Conservation (phyloP, 2,113 vertebrate genomes). For the Megalops atlanticus region DNA sequence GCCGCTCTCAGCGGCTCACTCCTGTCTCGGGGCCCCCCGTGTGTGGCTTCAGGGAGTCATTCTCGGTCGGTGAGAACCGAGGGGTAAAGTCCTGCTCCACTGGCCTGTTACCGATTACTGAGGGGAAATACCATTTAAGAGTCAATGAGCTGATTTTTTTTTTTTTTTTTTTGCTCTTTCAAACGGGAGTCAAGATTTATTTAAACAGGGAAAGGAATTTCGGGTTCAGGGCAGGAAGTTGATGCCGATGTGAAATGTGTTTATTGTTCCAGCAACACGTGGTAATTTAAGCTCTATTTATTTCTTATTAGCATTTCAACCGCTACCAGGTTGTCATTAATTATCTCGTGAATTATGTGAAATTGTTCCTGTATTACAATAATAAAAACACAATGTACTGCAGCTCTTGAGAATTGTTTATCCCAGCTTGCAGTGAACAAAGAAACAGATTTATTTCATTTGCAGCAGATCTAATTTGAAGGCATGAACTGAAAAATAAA, state of each 20-base stretch:
- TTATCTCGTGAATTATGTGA: constrained; percentile 6
- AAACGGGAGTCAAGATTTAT: not conserved
- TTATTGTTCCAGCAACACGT: not conserved
- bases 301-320: not conserved
- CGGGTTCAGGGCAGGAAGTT: not conserved
- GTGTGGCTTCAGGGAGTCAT: constrained; percentile 55
- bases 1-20: constrained; percentile 63
- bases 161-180: not conserved
- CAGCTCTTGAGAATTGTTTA: not conserved
- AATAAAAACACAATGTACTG: not conserved
- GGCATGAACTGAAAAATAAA: not conserved
- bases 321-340: not conserved
- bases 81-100: not conserved
- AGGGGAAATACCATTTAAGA: not conserved
- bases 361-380: not conserved
- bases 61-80: not conserved
- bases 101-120: not conserved
- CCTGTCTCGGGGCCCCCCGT: constrained; percentile 57
- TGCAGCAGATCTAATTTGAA: not conserved
- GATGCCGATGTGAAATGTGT: not conserved
- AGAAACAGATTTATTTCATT: not conserved
- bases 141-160: not conserved
- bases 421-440: not conserved
- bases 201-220: not conserved
- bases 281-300: constrained; percentile 3